Conservation (phyloP, 2,888 invertebrate genomes). For the Agapostemon virescens region DNA sequence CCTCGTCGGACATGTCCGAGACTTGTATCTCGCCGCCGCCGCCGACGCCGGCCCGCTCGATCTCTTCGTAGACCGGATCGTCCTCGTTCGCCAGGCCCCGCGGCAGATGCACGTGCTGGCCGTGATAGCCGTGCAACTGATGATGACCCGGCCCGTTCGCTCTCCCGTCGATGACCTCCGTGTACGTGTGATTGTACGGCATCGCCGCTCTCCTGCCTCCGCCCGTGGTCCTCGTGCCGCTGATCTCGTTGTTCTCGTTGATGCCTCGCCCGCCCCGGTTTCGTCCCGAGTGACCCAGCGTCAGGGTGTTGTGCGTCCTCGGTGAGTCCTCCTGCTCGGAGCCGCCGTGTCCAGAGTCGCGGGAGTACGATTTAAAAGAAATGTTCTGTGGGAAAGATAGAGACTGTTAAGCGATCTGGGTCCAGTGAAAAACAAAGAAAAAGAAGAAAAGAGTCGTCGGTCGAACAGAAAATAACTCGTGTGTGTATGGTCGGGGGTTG, state of each 20-base stretch:
- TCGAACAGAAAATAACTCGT: constrained; percentile 20
- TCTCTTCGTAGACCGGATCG: constrained; percentile 91
- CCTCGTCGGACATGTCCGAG: constrained; percentile 90
- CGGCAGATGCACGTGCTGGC: constrained; percentile 81
- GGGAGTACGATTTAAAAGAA: constrained; percentile 90
- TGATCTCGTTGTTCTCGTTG: constrained; percentile 61
- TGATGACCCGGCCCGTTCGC: constrained; percentile 77
- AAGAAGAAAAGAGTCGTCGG: not conserved
- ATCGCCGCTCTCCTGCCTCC: constrained; percentile 81
- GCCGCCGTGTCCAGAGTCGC: constrained; percentile 85
- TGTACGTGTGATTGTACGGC: constrained; percentile 89
- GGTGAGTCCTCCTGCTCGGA: constrained; percentile 86
- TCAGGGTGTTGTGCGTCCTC: constrained; percentile 82
- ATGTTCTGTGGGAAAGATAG: constrained; percentile 85
- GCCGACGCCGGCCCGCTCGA: constrained; percentile 82
- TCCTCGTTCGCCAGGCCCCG: constrained; percentile 80
- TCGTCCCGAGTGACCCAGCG: constrained; percentile 77
- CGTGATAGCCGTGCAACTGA: constrained; percentile 81
- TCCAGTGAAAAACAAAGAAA: no score
- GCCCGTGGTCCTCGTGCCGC: constrained; percentile 79
- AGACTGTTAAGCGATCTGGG: constrained; percentile 14
- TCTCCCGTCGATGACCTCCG: constrained; percentile 85
- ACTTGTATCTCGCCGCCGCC: constrained; percentile 84
- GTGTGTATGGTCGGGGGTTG: not conserved
- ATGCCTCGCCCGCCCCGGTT: constrained; percentile 64